Evolutionary conservation across 1,140 invertebrate species (phyloP).

Genomic region (Heliothis virescens): DNA sequence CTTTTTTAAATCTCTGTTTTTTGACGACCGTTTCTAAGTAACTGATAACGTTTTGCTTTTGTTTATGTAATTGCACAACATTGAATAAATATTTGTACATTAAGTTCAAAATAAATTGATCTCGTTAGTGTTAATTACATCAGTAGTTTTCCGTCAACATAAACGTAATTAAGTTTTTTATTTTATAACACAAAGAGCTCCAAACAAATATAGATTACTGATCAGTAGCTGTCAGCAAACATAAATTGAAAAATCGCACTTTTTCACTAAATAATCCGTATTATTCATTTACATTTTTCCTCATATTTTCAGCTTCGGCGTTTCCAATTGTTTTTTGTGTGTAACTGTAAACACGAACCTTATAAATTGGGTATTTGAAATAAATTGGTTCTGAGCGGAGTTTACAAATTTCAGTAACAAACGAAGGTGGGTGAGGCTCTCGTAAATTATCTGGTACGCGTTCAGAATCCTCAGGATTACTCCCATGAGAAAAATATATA

Average conservation of each 20-base stretch:
- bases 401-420: slow-evolving; percentile 30
- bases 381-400: slow-evolving; percentile 35
- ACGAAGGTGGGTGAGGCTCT: neutral
- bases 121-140: too few species aligned
- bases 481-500: slow-evolving; percentile 27
- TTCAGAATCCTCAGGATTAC: slow-evolving; percentile 29
- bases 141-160: neutral
- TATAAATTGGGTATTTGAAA: slow-evolving; percentile 31
- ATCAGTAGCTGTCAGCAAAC: neutral
- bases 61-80: neutral
- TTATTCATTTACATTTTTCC: neutral
- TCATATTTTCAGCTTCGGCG: neutral
- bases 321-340: slow-evolving; percentile 7
- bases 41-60: neutral
- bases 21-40: slow-evolving; percentile 9
- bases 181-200: neutral
- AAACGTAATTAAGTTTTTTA: neutral
- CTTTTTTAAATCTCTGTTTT: slow-evolving; percentile 46
- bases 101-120: too few species aligned
- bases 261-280: neutral
- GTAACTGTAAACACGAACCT: slow-evolving; percentile 7
- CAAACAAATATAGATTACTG: neutral
- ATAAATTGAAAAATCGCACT: slow-evolving; percentile 1
- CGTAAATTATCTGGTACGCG: slow-evolving; percentile 31
- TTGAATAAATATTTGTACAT: too few species aligned